Percentiles rank a stretch among this genome's conserved stretches.
These are phyloP conservation scores for Tricholaema leucomelas DNA, from an alignment of 2,113 vertebrate species.

Conservation along the genomic window DNA sequence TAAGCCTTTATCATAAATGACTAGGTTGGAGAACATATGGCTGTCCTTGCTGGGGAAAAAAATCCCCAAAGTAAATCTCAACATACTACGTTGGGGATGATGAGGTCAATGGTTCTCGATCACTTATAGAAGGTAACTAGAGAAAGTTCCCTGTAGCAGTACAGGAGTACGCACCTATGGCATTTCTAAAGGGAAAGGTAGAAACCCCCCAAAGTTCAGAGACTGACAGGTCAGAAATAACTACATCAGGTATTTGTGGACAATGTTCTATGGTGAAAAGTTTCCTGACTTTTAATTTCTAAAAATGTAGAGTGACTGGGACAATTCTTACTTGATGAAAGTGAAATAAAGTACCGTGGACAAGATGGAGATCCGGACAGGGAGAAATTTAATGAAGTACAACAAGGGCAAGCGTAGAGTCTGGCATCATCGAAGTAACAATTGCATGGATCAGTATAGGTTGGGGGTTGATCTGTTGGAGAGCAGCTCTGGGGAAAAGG, in stretches of 20 bases:
- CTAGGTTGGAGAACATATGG: not conserved
- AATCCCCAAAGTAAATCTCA: not conserved
- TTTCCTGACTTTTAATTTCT: not conserved
- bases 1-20: not conserved
- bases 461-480: too few relatives aligned
- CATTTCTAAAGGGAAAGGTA: not conserved
- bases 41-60: not conserved
- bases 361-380: too few relatives aligned
- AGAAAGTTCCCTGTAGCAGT: not conserved
- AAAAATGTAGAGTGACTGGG: not conserved
- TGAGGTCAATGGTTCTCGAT: not conserved
- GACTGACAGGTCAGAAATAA: not conserved
- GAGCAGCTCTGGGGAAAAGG: too few relatives aligned
- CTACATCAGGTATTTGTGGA: not conserved
- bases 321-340: not conserved
- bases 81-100: not conserved
- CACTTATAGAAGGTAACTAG: not conserved
- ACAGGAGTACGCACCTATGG: not conserved
- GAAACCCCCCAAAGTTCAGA: not conserved
- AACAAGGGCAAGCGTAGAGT: too few relatives aligned
- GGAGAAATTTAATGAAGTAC: too few relatives aligned
- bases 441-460: too few relatives aligned
- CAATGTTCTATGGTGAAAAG: not conserved
- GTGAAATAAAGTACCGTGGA: not conserved
- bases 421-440: too few relatives aligned